Evolutionary conservation across 2,888 invertebrate genomes (phyloP).

Genomic region (Bibio marci): DNA sequence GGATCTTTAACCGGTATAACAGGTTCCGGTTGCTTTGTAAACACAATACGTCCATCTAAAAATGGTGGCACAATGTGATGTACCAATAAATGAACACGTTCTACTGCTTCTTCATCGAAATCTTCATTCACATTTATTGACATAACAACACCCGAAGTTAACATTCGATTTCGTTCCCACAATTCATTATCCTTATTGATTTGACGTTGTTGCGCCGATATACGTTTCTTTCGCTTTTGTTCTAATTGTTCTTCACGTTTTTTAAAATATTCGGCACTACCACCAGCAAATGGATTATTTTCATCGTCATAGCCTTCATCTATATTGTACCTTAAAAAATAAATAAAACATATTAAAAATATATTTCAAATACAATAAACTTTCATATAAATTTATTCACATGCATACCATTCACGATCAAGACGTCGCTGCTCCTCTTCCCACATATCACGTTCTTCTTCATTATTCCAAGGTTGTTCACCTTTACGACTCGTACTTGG

Average conservation of each 20-base stretch:
- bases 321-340: conserved; percentile 46
- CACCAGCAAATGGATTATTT: conserved; percentile 75
- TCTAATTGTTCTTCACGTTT: conserved; percentile 88
- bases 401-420: conserved; percentile 71
- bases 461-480: conserved; percentile 37
- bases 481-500: conserved; percentile 25
- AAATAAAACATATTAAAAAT: no score
- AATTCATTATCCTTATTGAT: conserved; percentile 96
- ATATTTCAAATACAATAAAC: no score
- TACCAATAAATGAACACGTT: conserved; percentile 86
- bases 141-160: conserved; percentile 86
- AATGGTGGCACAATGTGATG: conserved; percentile 99
- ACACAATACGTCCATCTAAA: conserved; percentile 94
- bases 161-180: conserved; percentile 97
- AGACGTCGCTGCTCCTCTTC: conserved; percentile 77
- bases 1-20: conserved; percentile 94
- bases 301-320: conserved; percentile 89
- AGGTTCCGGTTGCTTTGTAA: conserved; percentile 97
- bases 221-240: conserved; percentile 72
- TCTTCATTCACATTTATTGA: conserved; percentile 79
- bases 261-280: conserved; percentile 76
- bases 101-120: conserved; percentile 88
- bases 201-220: conserved; percentile 91
- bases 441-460: conserved; percentile 68
- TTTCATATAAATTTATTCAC: neutral